A percentile compares a stretch with the other conserved stretches of the same genome.
Conservation (phyloP, 2,113 vertebrate genomes). For the Datnioides undecimradiatus region DNA sequence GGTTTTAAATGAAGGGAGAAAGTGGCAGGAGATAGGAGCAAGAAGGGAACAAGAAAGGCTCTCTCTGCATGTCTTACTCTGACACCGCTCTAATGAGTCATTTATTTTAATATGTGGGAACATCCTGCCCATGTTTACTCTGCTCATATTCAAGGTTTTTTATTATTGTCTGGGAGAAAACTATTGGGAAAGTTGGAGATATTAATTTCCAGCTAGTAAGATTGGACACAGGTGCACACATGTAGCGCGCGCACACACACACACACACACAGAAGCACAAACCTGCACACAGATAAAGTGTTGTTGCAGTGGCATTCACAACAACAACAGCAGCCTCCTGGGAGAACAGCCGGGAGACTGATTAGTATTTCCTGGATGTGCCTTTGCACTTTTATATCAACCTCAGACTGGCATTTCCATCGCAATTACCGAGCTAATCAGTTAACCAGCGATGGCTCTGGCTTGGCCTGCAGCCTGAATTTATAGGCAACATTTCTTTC, state of each 20-base stretch:
- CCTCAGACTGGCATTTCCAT: conserved; percentile 64
- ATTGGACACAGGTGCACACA: conserved; percentile 6
- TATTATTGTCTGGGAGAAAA: conserved; percentile 30
- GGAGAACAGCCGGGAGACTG: conserved; percentile 56
- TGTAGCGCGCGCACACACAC: conserved; percentile 8
- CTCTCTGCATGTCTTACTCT: conserved; percentile 23
- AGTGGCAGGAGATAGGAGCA: not conserved
- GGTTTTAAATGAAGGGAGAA: conserved; percentile 37
- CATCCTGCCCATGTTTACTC: conserved; percentile 22
- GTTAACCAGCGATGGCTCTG: conserved; percentile 43
- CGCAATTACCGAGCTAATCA: conserved; percentile 70
- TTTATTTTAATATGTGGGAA: conserved; percentile 52
- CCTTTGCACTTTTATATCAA: conserved; percentile 65
- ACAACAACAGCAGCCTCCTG: conserved; percentile 31
- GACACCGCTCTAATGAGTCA: conserved; percentile 30
- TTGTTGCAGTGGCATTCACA: conserved; percentile 44
- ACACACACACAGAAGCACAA: conserved; percentile 22
- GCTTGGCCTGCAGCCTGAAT: conserved; percentile 40
- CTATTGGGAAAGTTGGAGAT: conserved; percentile 9
- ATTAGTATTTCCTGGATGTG: conserved; percentile 76
- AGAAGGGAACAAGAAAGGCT: conserved; percentile 17
- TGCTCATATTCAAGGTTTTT: conserved; percentile 37
- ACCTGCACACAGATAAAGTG: conserved; percentile 33
- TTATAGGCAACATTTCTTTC: conserved; percentile 41
- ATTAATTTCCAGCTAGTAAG: conserved; percentile 30